Percentiles rank a stretch among this genome's conserved stretches.
Evolutionary conservation across 2,113 vertebrate genomes (phyloP).

Genomic region (Phrynosoma platyrhinos): DNA sequence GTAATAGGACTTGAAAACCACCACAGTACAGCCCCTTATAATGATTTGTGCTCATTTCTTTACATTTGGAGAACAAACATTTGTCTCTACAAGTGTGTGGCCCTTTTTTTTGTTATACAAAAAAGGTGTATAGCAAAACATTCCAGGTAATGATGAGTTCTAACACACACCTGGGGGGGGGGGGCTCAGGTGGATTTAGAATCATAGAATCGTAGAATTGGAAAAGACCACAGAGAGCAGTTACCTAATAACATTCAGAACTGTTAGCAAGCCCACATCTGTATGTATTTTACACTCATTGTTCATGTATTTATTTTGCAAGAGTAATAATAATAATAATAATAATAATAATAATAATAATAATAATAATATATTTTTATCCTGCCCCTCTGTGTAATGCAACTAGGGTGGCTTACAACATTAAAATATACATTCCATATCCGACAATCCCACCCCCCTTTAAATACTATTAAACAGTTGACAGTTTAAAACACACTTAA

Average conservation of each 20-base stretch:
- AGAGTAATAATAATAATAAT: no score
- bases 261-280: not conserved
- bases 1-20: not conserved
- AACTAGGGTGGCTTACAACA: no score
- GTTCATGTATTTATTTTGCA: not conserved
- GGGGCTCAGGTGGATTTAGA: not conserved
- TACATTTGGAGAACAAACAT: not conserved
- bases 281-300: not conserved
- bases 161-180: no score
- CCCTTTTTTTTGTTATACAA: not conserved
- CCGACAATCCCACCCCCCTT: no score
- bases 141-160: not conserved
- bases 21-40: fast-evolving
- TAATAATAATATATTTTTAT: no score
- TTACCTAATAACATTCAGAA: not conserved
- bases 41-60: not conserved
- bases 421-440: no score
- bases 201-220: no score
- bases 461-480: no score
- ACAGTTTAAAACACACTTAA: no score
- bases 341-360: no score
- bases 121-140: not conserved
- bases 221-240: not conserved
- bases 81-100: not conserved
- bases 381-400: no score